Conservation (phyloP, 2,888 invertebrate genomes). For the Thysanoteuthis rhombus region DNA sequence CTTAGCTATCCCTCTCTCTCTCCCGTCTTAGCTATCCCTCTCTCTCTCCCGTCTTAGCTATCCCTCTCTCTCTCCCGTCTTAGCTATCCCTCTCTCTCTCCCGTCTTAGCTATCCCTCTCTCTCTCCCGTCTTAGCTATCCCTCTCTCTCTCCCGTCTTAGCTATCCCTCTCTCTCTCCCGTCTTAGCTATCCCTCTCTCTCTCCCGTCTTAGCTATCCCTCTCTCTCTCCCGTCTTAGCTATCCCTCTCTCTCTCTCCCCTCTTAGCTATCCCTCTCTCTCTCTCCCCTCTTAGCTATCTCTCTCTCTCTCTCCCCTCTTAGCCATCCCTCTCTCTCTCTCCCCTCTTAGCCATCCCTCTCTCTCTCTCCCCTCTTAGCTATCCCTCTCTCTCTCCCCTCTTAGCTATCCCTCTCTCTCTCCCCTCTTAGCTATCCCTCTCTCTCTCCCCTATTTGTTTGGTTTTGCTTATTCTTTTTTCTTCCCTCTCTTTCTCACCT, state of each 20-base stretch:
- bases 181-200: background rate
- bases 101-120: background rate
- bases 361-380: background rate
- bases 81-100: no score
- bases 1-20: no score
- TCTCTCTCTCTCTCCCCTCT: background rate
- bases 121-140: no score
- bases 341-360: background rate
- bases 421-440: no score
- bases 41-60: background rate
- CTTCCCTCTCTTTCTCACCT: no score
- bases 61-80: background rate
- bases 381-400: background rate
- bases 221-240: background rate
- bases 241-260: no score
- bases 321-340: background rate
- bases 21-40: no score
- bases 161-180: background rate
- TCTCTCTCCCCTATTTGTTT: no score
- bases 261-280: rapidly evolving
- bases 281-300: background rate
- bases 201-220: background rate
- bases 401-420: background rate
- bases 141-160: background rate
- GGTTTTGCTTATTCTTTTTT: no score